Evolutionary conservation across 35 echinoderm and acorn worm genomes (phyloP), one percentile per base, ranked within the genome.

Genomic region (Diadema setosum): DNA sequence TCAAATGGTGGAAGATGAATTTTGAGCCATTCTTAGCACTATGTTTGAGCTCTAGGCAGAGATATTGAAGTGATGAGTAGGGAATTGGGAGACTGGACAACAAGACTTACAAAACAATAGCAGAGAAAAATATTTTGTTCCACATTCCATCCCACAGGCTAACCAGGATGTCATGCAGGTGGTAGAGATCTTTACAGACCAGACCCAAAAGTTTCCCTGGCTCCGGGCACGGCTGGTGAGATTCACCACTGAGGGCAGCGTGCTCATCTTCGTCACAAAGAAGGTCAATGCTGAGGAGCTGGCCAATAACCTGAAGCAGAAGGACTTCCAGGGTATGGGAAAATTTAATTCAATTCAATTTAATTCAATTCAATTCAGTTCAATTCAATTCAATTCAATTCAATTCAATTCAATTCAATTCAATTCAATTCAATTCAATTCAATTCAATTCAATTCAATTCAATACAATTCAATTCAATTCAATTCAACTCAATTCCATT

Each of bases 191-290:
- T 83, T 94, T 29, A 64, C 65, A 4, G 92, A 83, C 21, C 78
- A 69, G 34, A 56, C 75, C 18, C 67, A 73, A 27, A 99, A 94
- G 64, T 99, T 93, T 86, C 91, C 81, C 0, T 99, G 96, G 96
- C 52, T 99, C 46, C 87, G 64, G n/a, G 42, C 81, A 6, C 75
- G 87, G 40, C 93, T 99, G 27, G 96, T 99, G 1, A 61, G 96
- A 9, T 99, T 99, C 86, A 88, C 93, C 39, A 85, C 92, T 9
- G 85, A 55, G 33, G 92, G 92, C 1, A 99, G 96, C 64, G 96
- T 99, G 24, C 87, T 99, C 15, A 99, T 99, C 26, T 99, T 99
- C 87, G 96, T 92, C 23, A 99, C 96, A 24, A 99, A 99, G 83
- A 99, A 99, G 42, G 81, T 89, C 82, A 99, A 99, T 52, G 85